Conservation (phyloP, 2,888 invertebrate species). For the Nematopogon swammerdamellus region DNA sequence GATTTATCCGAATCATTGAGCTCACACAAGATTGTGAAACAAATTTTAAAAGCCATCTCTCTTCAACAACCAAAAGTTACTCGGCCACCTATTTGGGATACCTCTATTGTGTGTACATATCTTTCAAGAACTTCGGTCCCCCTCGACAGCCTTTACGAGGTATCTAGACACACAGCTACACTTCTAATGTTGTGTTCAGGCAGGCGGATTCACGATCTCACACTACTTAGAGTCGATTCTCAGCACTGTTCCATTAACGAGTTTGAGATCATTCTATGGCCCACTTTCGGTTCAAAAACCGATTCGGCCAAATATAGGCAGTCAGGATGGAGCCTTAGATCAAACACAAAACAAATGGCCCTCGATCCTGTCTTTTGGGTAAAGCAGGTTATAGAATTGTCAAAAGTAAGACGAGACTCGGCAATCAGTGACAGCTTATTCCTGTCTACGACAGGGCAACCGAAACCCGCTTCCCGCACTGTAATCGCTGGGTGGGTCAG, state of each 20-base stretch:
- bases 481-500: slow-evolving; percentile 2
- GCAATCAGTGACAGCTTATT: no score
- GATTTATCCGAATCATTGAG: neutral
- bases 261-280: no score
- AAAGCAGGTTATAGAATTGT: no score
- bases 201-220: slow-evolving; percentile 10
- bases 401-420: no score
- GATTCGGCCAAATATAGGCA: no score
- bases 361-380: no score
- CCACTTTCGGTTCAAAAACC: no score
- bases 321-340: no score
- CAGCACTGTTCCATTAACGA: no score
- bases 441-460: no score
- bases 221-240: slow-evolving; percentile 1
- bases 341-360: no score
- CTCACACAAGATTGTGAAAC: no score
- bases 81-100: neutral
- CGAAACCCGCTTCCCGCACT: neutral
- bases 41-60: slow-evolving; percentile 6
- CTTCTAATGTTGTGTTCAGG: slow-evolving; percentile 10
- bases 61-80: neutral
- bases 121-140: neutral
- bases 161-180: neutral
- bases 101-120: neutral
- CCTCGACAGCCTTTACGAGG: neutral